Base-by-base conservation (phyloP, 2,113 vertebrate genomes). In the Myotis yumanensis region DNA sequence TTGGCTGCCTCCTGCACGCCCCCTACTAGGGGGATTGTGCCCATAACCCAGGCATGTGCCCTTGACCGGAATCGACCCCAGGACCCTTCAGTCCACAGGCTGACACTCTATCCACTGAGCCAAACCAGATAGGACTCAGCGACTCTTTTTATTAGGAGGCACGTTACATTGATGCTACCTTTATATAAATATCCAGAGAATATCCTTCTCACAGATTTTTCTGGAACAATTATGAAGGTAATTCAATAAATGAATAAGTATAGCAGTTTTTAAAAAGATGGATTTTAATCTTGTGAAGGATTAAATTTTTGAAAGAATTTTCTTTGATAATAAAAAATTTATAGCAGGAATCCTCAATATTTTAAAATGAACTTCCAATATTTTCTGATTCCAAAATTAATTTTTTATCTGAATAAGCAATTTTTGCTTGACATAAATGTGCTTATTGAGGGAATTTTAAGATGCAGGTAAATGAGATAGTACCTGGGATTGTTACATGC, bases 331-430 rank as follows among this genome's bases (percentile, higher is more conserved):
- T 46, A 8, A 90, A 93, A 87, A 43, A 12, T 57, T 48, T 86
- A 16, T n/a, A 57, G 62, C 86, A 62, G 40, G 79, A 51, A 87
- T 87, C 75, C 35, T 68, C 51, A 79, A 0, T 64, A 43, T 37
- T 90, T 95, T 75, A 88, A 75, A 73, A 69, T 92, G n/a, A 48
- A 75, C 5, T 66, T 94, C 57, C 11, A 71, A 4, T 71, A 80
- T 95, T 68, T 51, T 69, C n/a, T 85, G 35, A 91, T 83, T 94
- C 32, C 69, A 80, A 59, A 86, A 69, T 77, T 51, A 62, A 54
- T 75, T 94, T 95, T 84, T 8, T 11, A 57, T 30, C 73, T 79
- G 48, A 86, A 23, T 40, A 46, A 75, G 64, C 35, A 82, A 82
- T 88, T 57, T 79, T 92, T 86, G 48, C 48, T 68, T 93, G 46